Percentiles rank a stretch among this genome's conserved stretches.
Conservation (phyloP, 1,140 invertebrate species). For the Zaprionus ornatus region DNA sequence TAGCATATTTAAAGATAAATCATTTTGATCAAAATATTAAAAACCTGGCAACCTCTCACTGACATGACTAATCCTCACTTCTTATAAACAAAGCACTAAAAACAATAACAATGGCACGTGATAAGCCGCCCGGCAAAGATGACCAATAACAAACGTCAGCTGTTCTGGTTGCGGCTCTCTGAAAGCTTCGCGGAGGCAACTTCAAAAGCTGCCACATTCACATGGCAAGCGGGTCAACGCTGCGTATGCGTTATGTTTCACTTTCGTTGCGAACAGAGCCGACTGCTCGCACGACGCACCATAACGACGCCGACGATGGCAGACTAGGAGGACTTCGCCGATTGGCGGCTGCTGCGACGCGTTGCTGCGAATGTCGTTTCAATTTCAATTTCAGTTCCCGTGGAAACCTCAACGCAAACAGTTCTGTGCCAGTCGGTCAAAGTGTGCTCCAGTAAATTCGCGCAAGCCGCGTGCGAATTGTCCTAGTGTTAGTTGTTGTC, state of each 20-base stretch:
- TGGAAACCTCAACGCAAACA: slow-evolving; percentile 64
- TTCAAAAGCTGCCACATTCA: slow-evolving; percentile 48
- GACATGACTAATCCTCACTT: not conserved
- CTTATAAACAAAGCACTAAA: not conserved
- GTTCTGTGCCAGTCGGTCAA: slow-evolving; percentile 49
- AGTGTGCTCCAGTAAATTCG: not conserved
- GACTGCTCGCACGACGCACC: slow-evolving; percentile 12
- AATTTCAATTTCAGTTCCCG: slow-evolving; percentile 69
- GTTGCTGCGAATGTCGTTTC: slow-evolving; percentile 40
- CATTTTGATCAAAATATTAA: not conserved
- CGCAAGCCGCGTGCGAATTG: slow-evolving; percentile 54
- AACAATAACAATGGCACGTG: slow-evolving; percentile 10
- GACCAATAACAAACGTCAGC: slow-evolving; percentile 75
- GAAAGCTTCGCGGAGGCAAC: slow-evolving; percentile 46
- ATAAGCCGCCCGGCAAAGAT: slow-evolving; percentile 54
- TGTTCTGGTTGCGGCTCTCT: slow-evolving; percentile 55
- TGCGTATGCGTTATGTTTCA: slow-evolving; percentile 79
- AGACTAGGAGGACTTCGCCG: slow-evolving; percentile 20
- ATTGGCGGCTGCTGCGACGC: slow-evolving; percentile 62
- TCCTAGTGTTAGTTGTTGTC: slow-evolving; percentile 24
- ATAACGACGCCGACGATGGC: slow-evolving; percentile 25
- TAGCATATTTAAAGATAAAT: not conserved
- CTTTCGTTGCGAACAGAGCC: slow-evolving; percentile 60
- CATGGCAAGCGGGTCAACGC: slow-evolving; percentile 60
- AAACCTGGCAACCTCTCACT: not conserved